phyloP scores from a whole-genome alignment of 2,797 vertebrate species.

The Myripristis jacobus region DNA sequence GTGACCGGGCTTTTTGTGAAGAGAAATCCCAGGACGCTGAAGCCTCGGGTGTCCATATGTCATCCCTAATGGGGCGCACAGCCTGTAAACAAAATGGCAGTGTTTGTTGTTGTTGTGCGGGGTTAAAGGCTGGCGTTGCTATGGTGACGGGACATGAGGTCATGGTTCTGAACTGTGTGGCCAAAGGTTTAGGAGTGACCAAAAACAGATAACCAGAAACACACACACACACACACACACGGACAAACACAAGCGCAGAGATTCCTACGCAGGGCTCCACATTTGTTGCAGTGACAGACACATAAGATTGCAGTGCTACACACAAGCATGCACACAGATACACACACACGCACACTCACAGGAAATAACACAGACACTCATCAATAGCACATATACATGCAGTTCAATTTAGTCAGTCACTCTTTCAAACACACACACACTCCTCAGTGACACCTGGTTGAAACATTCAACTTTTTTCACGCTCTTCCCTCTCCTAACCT shows the following conservation, averaged over 20 bases:
- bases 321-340: not conserved
- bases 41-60: slow-evolving; percentile 32
- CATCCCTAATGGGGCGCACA: slow-evolving; percentile 19
- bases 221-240: not conserved
- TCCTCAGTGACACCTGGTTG: slow-evolving; percentile 44
- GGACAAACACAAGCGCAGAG: slow-evolving; percentile 14
- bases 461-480: slow-evolving; percentile 44
- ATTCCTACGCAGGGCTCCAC: not conserved
- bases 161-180: slow-evolving; percentile 47
- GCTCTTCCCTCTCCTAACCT: slow-evolving; percentile 22
- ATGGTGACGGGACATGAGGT: slow-evolving; percentile 53
- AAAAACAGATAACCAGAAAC: slow-evolving; percentile 37
- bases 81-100: slow-evolving; percentile 60
- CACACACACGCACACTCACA: not conserved
- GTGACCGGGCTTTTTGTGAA: slow-evolving; percentile 15
- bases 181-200: slow-evolving; percentile 22
- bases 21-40: slow-evolving; percentile 48
- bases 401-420: not conserved
- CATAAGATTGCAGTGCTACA: not conserved
- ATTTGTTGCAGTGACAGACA: not conserved
- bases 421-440: not conserved
- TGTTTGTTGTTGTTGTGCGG: slow-evolving; percentile 53
- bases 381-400: slow-evolving; percentile 1
- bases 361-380: not conserved
- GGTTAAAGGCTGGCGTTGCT: slow-evolving; percentile 33